Percentiles rank a stretch among this genome's conserved stretches.
Conservation (phyloP, 1,140 invertebrate species). For the Cotesia chilonis region DNA sequence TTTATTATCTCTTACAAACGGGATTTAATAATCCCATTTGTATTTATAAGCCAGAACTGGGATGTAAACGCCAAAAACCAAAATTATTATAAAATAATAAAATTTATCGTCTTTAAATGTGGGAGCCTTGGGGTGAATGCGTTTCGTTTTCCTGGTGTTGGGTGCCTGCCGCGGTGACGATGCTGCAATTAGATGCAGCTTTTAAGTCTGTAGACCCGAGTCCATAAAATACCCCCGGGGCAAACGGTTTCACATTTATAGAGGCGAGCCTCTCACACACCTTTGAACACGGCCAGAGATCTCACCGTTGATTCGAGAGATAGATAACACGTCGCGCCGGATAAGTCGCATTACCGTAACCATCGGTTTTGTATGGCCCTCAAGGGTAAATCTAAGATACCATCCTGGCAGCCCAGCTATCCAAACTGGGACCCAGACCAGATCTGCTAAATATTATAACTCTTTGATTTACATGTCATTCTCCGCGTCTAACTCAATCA, state of each 20-base stretch:
- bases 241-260: constrained; percentile 35
- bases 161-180: constrained; percentile 21
- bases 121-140: constrained; percentile 22
- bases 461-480: background rate
- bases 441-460: constrained; percentile 32
- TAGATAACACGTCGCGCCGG: constrained; percentile 36
- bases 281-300: constrained; percentile 25
- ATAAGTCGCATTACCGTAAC: constrained; percentile 40
- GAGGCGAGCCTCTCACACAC: constrained; percentile 33
- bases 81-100: constrained; percentile 51
- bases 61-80: constrained; percentile 39
- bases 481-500: background rate
- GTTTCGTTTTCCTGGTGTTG: constrained; percentile 29
- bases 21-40: constrained; percentile 2
- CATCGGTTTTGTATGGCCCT: constrained; percentile 35
- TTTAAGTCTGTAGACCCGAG: constrained; percentile 22
- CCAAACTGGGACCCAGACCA: background rate
- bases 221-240: constrained; percentile 27
- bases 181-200: constrained; percentile 36
- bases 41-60: background rate
- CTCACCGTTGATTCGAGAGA: constrained; percentile 27
- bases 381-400: constrained; percentile 24
- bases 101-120: constrained; percentile 58
- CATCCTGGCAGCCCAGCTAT: constrained; percentile 1
- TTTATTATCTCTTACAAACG: background rate